Evolutionary conservation across 2,888 invertebrate species (phyloP).

Genomic region (Sussaba pulchella): DNA sequence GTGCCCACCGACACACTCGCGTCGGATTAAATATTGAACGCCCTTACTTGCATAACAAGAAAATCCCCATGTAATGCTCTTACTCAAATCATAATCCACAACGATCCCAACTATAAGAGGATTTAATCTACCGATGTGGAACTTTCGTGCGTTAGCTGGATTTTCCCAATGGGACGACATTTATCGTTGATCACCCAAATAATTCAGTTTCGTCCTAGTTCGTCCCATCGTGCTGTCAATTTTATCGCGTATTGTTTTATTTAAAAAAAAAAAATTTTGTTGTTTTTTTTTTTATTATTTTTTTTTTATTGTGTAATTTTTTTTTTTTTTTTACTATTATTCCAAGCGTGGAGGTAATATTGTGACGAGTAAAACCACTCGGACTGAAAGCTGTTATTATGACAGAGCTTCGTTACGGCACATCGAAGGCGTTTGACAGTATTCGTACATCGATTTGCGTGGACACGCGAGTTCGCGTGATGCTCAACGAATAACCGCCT

Average conservation of each 20-base stretch:
- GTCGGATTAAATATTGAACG: constrained; percentile 24
- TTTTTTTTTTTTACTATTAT: too few species aligned
- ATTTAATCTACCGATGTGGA: constrained; percentile 33
- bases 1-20: background rate
- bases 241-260: too few species aligned
- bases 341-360: background rate
- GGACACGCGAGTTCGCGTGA: constrained; percentile 10
- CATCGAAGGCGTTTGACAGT: too few species aligned
- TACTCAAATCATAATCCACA: constrained; percentile 7
- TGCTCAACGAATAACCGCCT: constrained; percentile 65
- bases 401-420: too few species aligned
- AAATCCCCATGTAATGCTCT: constrained; percentile 44
- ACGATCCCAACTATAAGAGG: constrained; percentile 18
- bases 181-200: background rate
- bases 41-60: constrained; percentile 28
- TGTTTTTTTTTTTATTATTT: too few species aligned
- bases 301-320: too few species aligned
- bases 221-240: background rate
- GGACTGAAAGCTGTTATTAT: too few species aligned
- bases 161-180: background rate
- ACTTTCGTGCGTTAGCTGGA: constrained; percentile 8
- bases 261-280: too few species aligned
- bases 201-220: background rate
- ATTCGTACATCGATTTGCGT: constrained; percentile 63
- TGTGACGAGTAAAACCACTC: background rate